Conservation (phyloP, 30 jellyfish, hydroid and myxozoan species). For the Pelagia noctiluca region DNA sequence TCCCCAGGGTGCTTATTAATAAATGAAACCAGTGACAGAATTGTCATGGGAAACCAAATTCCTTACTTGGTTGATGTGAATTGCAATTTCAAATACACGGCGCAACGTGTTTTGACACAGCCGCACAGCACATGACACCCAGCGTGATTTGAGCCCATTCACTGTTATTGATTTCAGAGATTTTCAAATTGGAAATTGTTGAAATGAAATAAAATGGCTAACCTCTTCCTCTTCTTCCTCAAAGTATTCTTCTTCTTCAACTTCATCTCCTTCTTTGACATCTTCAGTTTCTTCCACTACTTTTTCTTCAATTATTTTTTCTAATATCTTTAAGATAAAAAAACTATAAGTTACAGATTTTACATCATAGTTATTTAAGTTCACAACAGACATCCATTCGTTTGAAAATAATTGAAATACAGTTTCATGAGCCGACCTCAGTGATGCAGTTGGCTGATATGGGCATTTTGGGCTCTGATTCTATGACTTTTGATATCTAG, state of each 20-base stretch:
- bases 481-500: no score
- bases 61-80: no score
- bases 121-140: not conserved
- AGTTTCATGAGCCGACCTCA: no score
- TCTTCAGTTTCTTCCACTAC: constrained; percentile 63
- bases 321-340: constrained; percentile 40
- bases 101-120: not conserved
- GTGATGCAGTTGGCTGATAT: no score
- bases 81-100: no score
- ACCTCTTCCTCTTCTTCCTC: constrained; percentile 87
- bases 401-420: no score
- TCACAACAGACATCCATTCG: no score
- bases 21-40: no score
- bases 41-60: no score
- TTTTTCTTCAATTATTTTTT: constrained; percentile 69
- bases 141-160: not conserved
- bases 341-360: not conserved
- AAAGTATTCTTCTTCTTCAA: constrained; percentile 74
- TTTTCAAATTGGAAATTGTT: not conserved
- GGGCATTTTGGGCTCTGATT: no score
- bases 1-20: no score
- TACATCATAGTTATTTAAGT: no score
- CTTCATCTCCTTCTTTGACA: constrained; percentile 78
- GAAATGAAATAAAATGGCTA: not conserved
- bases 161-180: not conserved